phyloP scores from a whole-genome alignment of 2,888 invertebrate species.

The Tetanocera ferruginea region DNA sequence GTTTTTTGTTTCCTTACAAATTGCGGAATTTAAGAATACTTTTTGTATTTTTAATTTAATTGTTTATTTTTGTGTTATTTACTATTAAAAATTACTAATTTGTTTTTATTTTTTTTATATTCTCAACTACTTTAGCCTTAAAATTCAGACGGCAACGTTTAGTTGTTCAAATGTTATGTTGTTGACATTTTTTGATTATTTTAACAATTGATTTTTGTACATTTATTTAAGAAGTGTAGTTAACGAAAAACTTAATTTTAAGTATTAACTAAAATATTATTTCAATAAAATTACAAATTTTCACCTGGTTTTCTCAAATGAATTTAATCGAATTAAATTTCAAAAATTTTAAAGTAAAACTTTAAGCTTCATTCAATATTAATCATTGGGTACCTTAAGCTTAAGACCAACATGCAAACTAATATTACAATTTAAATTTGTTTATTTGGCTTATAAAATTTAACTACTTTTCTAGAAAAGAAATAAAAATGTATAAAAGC shows the following conservation, averaged over 20 bases:
- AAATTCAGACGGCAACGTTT: constrained; percentile 33
- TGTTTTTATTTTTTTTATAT: neutral
- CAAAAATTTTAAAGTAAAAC: neutral
- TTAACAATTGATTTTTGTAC: neutral
- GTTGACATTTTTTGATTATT: constrained; percentile 2
- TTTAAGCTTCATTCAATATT: neutral
- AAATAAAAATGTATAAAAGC: neutral
- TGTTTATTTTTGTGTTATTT: neutral
- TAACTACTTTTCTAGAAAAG: neutral
- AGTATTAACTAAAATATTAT: neutral
- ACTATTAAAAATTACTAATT: constrained; percentile 1
- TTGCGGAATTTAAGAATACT: neutral
- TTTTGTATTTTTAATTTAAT: neutral
- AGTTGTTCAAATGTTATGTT: constrained; percentile 1
- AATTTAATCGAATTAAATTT: neutral
- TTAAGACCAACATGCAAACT: too few relatives aligned
- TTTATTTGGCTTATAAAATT: neutral
- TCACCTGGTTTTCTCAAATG: too few relatives aligned
- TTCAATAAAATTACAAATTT: too few relatives aligned
- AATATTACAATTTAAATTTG: too few relatives aligned
- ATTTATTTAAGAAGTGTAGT: neutral
- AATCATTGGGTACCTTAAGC: neutral
- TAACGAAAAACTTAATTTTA: neutral
- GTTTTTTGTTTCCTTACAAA: neutral
- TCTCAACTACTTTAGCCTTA: constrained; percentile 9